phyloP scores from a whole-genome alignment of 2,888 invertebrate species.

The Laothoe populi region DNA sequence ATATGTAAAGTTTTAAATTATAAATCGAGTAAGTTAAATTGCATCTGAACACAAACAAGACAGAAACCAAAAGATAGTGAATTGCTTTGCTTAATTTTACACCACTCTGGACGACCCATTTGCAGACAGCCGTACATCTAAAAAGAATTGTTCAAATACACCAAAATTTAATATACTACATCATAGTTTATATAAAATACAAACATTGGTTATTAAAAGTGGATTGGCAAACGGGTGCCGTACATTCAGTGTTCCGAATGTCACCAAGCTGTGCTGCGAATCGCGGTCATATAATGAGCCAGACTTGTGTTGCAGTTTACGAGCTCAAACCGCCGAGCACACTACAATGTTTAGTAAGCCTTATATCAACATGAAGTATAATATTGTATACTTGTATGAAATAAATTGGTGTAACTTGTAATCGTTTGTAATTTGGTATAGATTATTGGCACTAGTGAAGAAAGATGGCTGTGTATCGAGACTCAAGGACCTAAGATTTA shows the following conservation, averaged over 20 bases:
- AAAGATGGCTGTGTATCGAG: too few species aligned
- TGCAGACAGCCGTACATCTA: too few species aligned
- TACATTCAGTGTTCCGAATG: conserved; percentile 22
- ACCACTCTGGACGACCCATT: too few species aligned
- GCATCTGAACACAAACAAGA: too few species aligned
- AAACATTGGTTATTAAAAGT: conserved; percentile 23
- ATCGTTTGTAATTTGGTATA: not conserved
- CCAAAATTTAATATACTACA: not conserved
- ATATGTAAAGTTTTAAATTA: not conserved
- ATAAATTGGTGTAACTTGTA: not conserved
- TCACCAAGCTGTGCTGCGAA: conserved; percentile 28
- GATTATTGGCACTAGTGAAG: not conserved
- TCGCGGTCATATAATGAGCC: conserved; percentile 37
- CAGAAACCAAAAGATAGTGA: too few species aligned
- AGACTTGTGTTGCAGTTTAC: conserved; percentile 42
- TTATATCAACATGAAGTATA: conserved; percentile 9
- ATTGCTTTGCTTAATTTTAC: too few species aligned
- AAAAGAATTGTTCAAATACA: too few species aligned
- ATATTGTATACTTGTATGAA: not conserved
- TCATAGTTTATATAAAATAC: not conserved
- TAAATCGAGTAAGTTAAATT: too few species aligned
- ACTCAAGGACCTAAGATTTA: too few species aligned
- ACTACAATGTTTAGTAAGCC: conserved; percentile 25
- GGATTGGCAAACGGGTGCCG: conserved; percentile 13
- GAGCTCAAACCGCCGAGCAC: conserved; percentile 33